Evolutionary conservation across 2,113 vertebrate genomes (phyloP), one percentile per base, ranked within the genome.

Genomic region (Colistium nudipinnis): DNA sequence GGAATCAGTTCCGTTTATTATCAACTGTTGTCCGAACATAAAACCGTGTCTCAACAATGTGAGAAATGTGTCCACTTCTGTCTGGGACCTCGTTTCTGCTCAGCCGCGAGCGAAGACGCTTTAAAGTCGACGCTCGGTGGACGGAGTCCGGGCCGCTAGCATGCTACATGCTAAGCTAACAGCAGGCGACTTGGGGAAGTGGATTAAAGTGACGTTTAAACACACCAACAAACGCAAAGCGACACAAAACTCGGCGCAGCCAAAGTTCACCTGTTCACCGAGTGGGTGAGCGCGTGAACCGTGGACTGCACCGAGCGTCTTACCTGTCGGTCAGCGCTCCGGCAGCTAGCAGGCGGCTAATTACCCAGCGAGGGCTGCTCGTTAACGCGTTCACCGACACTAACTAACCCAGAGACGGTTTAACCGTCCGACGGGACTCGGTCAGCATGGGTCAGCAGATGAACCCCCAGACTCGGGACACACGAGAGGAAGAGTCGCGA

Each of bases 161-260:
- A 54, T 45, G 70, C 57, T 60, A 80, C 16, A 24, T 3, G 55
- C 55, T 59, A 67, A 9, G 80, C 80, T 78, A 81, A 63, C 63
- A n/a, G 0, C 6, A 16, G 2, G 24, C 73, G 74, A 62, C 51
- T 74, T 59, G 36, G 20, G 41, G 22, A 53, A 74, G 44, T 44
- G 19, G 8, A 16, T 2, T 1, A 7, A n/a, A 12, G 7, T n/a
- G 22, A 82, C 80, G 76, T 83, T 80, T 65, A 14, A 35, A 71
- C 16, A 70, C 55, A 47, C 12, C 35, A 7, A 65, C 19, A 11
- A 16, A 65, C 7, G 11, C 1, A 64, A 17, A 59, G 7, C 20
- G 55, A 67, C 13, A 27, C 25, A 53, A 1, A 2, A 38, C 4
- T 22, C 7, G 25, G 20, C 8, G 4, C 1, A 11, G 4, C 4